These are phyloP conservation scores for Penelope pileata DNA, from an alignment of 2,113 vertebrate genomes.

Conservation along the genomic window DNA sequence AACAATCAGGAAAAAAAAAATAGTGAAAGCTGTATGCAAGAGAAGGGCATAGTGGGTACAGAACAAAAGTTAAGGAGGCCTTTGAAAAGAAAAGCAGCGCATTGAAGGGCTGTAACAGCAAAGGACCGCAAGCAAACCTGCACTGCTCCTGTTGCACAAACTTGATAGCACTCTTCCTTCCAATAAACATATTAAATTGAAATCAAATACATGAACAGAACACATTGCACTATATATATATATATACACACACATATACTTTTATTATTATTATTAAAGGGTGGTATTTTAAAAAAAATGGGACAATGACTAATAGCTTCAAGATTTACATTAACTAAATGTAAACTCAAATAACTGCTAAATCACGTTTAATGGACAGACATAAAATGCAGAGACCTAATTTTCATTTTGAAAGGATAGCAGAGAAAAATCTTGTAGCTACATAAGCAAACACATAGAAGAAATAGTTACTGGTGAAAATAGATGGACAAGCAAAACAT, in stretches of 20 bases:
- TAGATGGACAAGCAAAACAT: neutral
- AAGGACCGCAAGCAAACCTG: neutral
- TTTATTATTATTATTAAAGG: neutral
- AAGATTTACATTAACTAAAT: neutral
- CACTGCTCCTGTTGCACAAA: neutral
- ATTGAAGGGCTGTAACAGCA: neutral
- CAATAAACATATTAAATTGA: neutral
- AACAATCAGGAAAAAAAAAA: neutral
- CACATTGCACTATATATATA: neutral
- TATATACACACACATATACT: neutral
- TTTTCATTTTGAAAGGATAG: neutral
- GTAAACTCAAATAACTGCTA: neutral
- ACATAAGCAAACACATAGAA: neutral
- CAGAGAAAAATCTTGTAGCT: neutral
- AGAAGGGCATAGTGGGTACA: neutral
- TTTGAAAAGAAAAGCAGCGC: neutral
- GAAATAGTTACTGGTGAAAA: neutral
- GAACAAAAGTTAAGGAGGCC: neutral
- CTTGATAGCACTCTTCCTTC: neutral
- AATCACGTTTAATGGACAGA: neutral
- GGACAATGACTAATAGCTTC: neutral
- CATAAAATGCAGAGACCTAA: neutral
- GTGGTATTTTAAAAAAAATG: neutral
- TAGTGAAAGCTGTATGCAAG: neutral
- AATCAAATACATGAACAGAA: neutral